A percentile compares a stretch with the other conserved stretches of the same genome.
Conservation (phyloP, 2,113 vertebrate genomes). For the Ivindomyrus marchei region DNA sequence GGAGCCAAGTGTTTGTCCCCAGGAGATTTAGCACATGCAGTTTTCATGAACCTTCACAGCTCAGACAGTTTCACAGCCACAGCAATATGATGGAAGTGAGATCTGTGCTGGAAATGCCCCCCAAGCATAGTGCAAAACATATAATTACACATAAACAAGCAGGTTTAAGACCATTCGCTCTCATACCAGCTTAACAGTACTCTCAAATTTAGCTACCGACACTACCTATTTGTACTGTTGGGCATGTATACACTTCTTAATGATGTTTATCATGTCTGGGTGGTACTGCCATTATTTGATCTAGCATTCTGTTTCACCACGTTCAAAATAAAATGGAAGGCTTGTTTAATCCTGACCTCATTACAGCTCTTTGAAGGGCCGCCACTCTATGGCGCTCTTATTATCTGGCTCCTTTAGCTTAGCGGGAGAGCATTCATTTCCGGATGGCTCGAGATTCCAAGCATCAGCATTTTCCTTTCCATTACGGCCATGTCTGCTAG, state of each 20-base stretch:
- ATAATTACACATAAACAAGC: neutral
- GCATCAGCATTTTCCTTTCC: neutral
- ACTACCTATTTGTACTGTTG: neutral
- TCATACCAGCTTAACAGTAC: neutral
- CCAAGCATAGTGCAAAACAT: neutral
- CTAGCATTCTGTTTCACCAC: neutral
- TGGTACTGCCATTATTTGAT: neutral
- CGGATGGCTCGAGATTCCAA: neutral
- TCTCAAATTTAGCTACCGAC: neutral
- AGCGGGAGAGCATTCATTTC: neutral
- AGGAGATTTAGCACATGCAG: constrained; percentile 3
- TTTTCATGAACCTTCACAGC: constrained; percentile 14
- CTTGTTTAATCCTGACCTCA: constrained; percentile 2
- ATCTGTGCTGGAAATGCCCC: neutral
- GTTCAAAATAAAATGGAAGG: neutral
- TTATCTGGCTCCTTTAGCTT: neutral
- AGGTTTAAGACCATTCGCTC: neutral
- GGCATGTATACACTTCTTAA: neutral
- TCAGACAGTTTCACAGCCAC: neutral
- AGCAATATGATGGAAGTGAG: neutral
- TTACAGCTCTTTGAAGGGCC: neutral
- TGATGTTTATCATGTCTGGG: neutral
- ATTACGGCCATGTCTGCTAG: neutral
- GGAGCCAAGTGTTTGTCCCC: constrained; percentile 2
- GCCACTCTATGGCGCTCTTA: neutral